These are phyloP conservation scores for Gymnogyps californianus DNA, from an alignment of 2,113 vertebrate genomes.

Conservation along the genomic window DNA sequence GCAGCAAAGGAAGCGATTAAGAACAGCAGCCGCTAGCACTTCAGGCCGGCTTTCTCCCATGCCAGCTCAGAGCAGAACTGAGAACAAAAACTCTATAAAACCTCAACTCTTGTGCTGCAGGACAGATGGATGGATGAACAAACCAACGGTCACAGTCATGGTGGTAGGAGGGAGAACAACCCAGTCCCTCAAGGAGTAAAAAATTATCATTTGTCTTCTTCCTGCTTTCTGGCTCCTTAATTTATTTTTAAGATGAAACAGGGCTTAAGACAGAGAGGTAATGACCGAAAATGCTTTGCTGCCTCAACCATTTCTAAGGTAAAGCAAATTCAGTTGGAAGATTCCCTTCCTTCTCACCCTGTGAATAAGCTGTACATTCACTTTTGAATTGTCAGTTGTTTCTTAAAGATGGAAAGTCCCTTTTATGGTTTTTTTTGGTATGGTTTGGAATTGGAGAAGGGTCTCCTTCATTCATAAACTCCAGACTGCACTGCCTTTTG, in stretches of 20 bases:
- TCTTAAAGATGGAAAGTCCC: slow-evolving; percentile 68
- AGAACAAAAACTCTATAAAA: slow-evolving; percentile 63
- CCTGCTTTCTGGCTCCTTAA: slow-evolving; percentile 78
- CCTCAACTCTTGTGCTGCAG: slow-evolving; percentile 66
- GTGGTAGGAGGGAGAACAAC: slow-evolving; percentile 43
- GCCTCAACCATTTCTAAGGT: slow-evolving; percentile 63
- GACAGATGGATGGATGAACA: slow-evolving; percentile 67
- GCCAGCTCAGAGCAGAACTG: slow-evolving; percentile 71
- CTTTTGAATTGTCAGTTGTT: slow-evolving; percentile 71
- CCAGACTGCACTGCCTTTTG: slow-evolving; percentile 53
- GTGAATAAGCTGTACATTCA: slow-evolving; percentile 71
- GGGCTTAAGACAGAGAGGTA: slow-evolving; percentile 69
- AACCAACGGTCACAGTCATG: slow-evolving; percentile 54
- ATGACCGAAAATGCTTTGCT: slow-evolving; percentile 46
- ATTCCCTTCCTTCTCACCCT: slow-evolving; percentile 54
- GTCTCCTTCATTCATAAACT: slow-evolving; percentile 55
- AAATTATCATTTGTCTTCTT: slow-evolving; percentile 76
- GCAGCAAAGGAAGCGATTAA: slow-evolving; percentile 99
- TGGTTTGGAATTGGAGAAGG: slow-evolving; percentile 33
- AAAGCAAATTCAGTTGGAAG: slow-evolving; percentile 70
- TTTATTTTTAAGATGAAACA: slow-evolving; percentile 77
- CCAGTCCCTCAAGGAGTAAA: slow-evolving; percentile 68
- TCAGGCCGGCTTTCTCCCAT: slow-evolving; percentile 47
- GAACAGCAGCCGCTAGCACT: slow-evolving; percentile 93
- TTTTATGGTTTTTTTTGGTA: slow-evolving; percentile 61